Evolutionary conservation across 2,113 vertebrate genomes (phyloP), one percentile per base, ranked within the genome.

Genomic region (Muscicapa adusta): DNA sequence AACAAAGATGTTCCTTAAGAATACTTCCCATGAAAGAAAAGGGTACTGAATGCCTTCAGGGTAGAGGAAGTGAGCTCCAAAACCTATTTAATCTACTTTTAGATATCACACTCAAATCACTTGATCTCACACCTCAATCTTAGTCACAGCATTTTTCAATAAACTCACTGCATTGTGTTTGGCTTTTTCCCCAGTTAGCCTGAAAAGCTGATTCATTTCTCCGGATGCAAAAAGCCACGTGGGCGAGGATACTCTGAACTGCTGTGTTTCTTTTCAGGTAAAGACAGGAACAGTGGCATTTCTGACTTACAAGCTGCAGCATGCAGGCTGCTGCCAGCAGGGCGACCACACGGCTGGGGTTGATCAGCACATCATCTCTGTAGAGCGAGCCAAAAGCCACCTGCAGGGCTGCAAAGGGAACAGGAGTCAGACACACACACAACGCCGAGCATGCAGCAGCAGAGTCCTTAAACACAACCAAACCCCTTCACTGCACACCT

Each of bases 371-470:
- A 22, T 99, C 99, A 4, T 99, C 99, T 38, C 99, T 98, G 95
- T 99, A 99, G 24, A 99, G 97, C 0, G 99, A 99, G 67, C 99
- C 99, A 95, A 99, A 99, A 1, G 99, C 99, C 47, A 99, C 99
- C 96, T 99, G 99, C 11, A 99, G 98, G 81, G 99, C 99, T 99
- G 78, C 19, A 82, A 29, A 65, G n/a, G 50, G 51, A 80, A 38
- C 50, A 38, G 16, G 10, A 19, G 50, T 45, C 33, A 95, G 3
- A 63, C 17, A 89, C 29, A 53, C 26, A 10, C 12, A 4, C 2
- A 51, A 6, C 50, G 14, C 50, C 1, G 33, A 24, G 60, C 38
- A 9, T 0, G 4, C 42, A 9, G 8, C 42, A 53, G 50, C 2
- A 7, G 54, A 38, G 45, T 3, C 26, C 73, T 80, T 8, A 6